Conservation (phyloP, 2,888 invertebrate species). For the Lepeophtheirus nordmannii region DNA sequence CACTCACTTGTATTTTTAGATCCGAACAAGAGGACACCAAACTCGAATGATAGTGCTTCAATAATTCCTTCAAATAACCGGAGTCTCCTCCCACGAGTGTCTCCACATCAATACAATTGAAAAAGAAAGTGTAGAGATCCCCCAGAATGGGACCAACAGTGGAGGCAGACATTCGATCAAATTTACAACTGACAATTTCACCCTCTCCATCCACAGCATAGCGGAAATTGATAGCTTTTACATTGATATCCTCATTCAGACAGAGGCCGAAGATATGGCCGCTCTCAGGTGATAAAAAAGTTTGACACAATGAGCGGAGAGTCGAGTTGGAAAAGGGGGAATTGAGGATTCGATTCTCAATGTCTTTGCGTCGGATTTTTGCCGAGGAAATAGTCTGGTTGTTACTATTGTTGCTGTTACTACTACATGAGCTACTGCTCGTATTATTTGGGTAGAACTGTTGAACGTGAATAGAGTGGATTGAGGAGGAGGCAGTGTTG, state of each 20-base stretch:
- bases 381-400: too few species aligned
- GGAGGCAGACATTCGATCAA: neutral
- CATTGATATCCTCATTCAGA: neutral
- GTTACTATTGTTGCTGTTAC: too few species aligned
- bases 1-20: neutral
- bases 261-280: neutral
- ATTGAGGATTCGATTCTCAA: neutral
- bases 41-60: neutral
- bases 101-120: neutral
- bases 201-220: neutral
- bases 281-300: too few species aligned
- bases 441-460: too few species aligned
- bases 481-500: neutral
- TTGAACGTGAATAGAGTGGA: too few species aligned
- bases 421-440: too few species aligned
- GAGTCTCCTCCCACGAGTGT: neutral
- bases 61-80: neutral
- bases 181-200: neutral
- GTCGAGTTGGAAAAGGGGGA: neutral
- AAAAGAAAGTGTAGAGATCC: conserved; percentile 6
- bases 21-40: neutral
- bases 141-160: neutral
- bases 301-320: neutral
- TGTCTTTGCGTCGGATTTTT: neutral
- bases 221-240: neutral